Percentiles rank a stretch among this genome's conserved stretches.
phyloP scores from a whole-genome alignment of 2,113 vertebrate genomes.

The Callochromis pleurospilus region DNA sequence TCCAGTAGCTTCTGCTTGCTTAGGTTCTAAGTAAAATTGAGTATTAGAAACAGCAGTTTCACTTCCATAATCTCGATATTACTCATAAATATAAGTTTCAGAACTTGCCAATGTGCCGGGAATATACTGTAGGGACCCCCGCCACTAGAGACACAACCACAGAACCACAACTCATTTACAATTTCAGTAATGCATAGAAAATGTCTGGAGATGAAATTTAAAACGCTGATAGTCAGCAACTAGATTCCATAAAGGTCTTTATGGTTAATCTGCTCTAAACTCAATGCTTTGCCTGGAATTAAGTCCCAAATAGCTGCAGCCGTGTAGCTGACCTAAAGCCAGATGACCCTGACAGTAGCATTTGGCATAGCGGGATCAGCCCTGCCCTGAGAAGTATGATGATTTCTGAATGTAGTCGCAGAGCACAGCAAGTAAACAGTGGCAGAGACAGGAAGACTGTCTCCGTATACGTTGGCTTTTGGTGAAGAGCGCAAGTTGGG shows the following conservation, averaged over 20 bases:
- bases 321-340: not conserved
- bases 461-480: not conserved
- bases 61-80: not conserved
- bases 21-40: not conserved
- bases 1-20: not conserved
- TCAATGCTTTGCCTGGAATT: not conserved
- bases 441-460: conserved; percentile 11
- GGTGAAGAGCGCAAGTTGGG: not conserved
- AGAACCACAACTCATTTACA: conserved; percentile 40
- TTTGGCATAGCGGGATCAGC: conserved; percentile 6
- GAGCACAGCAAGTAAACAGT: not conserved
- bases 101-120: conserved; percentile 9
- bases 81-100: not conserved
- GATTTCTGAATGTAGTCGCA: conserved; percentile 58
- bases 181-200: not conserved
- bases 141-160: not conserved
- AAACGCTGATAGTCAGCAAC: not conserved
- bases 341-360: conserved; percentile 23
- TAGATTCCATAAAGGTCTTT: not conserved
- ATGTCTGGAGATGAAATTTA: not conserved
- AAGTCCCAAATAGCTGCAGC: conserved; percentile 4
- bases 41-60: not conserved
- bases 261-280: not conserved
- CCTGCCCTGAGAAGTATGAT: conserved; percentile 36
- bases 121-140: not conserved